Conservation (phyloP, 1,140 invertebrate species). For the Conus betulinus region DNA sequence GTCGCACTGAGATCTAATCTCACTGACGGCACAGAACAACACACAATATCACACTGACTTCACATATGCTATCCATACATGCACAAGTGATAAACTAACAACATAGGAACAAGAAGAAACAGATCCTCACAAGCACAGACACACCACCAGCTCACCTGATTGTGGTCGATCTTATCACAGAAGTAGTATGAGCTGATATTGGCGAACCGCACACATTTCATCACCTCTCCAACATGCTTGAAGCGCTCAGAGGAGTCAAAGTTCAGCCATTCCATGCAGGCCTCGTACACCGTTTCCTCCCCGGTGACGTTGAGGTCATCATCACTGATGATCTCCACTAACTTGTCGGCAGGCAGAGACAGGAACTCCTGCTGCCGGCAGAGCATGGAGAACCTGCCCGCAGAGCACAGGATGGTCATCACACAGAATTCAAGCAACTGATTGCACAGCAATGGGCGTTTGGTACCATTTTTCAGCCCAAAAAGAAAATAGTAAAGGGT, state of each 20-base stretch:
- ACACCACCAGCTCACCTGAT: constrained; percentile 36
- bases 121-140: no score
- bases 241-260: constrained; percentile 69
- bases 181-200: constrained; percentile 80
- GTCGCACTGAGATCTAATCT: no score
- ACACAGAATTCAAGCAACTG: no score
- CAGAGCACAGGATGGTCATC: no score
- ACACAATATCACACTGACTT: no score
- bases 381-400: constrained; percentile 59
- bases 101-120: no score
- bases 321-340: constrained; percentile 77
- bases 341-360: constrained; percentile 71
- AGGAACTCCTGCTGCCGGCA: constrained; percentile 71
- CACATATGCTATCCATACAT: no score
- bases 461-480: no score
- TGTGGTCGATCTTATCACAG: constrained; percentile 78
- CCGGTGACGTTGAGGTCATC: constrained; percentile 78
- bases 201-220: constrained; percentile 79
- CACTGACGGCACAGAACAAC: no score
- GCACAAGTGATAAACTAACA: no score
- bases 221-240: constrained; percentile 70
- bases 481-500: no score
- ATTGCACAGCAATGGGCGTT: no score
- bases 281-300: constrained; percentile 80
- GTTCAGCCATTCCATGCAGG: constrained; percentile 78